These are phyloP conservation scores for Dreissena polymorpha DNA, from an alignment of 1,140 invertebrate species.

Conservation along the genomic window DNA sequence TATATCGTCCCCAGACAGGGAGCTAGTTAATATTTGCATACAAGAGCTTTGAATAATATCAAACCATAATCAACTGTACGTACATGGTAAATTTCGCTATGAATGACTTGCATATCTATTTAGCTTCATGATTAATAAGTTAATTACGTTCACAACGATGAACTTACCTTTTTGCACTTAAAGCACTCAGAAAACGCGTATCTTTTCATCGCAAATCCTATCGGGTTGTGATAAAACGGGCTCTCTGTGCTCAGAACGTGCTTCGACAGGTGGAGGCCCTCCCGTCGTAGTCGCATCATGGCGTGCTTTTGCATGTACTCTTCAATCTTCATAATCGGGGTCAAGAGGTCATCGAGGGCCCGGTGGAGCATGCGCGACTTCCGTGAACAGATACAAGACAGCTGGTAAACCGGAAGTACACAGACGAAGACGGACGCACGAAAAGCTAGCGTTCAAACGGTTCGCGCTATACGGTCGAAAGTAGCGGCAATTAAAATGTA, in stretches of 20 bases:
- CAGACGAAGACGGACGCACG: too few species aligned
- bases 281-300: constrained; percentile 96
- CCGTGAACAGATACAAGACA: constrained; percentile 10
- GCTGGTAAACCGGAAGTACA: not conserved
- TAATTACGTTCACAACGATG: too few species aligned
- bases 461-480: too few species aligned
- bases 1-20: too few species aligned
- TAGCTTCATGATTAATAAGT: too few species aligned
- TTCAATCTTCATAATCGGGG: constrained; percentile 89
- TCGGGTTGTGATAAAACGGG: constrained; percentile 88
- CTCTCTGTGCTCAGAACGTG: constrained; percentile 85
- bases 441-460: too few species aligned
- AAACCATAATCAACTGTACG: too few species aligned
- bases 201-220: constrained; percentile 95
- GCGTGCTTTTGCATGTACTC: constrained; percentile 96
- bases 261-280: constrained; percentile 90
- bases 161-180: constrained; percentile 93
- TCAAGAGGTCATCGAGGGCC: constrained; percentile 87
- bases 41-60: too few species aligned
- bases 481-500: too few species aligned
- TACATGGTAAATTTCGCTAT: too few species aligned
- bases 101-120: too few species aligned
- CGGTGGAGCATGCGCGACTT: constrained; percentile 90
- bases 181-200: constrained; percentile 99
- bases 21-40: too few species aligned